These are phyloP conservation scores for Corythoichthys intestinalis DNA, from an alignment of 2,113 vertebrate genomes.

Conservation along the genomic window DNA sequence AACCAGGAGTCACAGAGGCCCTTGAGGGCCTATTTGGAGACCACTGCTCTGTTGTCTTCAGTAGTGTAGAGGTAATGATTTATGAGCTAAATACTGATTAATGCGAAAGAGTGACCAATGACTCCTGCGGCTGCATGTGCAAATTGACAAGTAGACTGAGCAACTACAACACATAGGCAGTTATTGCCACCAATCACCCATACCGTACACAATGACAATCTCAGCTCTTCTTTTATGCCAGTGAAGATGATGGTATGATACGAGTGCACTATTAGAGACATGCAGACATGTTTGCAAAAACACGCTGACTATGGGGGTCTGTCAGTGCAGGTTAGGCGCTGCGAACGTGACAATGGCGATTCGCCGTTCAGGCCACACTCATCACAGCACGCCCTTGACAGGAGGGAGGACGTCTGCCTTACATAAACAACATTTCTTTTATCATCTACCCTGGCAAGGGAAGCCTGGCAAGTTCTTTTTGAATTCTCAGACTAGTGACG, in stretches of 20 bases:
- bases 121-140: no score
- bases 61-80: no score
- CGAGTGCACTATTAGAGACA: slow-evolving; percentile 18
- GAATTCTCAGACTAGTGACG: not conserved
- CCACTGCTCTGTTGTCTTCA: no score
- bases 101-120: no score
- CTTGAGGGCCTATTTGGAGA: no score
- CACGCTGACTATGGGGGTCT: slow-evolving; percentile 59
- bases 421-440: slow-evolving; percentile 11
- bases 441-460: slow-evolving; percentile 4
- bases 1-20: no score
- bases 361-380: slow-evolving; percentile 20
- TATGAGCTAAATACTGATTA: no score
- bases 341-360: slow-evolving; percentile 49
- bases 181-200: not conserved
- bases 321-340: slow-evolving; percentile 50
- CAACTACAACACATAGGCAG: no score
- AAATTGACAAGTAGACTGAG: no score
- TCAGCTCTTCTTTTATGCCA: slow-evolving; percentile 7
- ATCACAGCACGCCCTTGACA: slow-evolving; percentile 52
- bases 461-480: slow-evolving; percentile 2
- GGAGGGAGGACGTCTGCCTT: slow-evolving; percentile 46
- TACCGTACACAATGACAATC: not conserved
- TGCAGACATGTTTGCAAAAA: slow-evolving; percentile 42
- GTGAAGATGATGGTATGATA: slow-evolving; percentile 1